These are phyloP conservation scores for Sebastes oblongus DNA, from an alignment of 2,797 vertebrate species.

Conservation along the genomic window DNA sequence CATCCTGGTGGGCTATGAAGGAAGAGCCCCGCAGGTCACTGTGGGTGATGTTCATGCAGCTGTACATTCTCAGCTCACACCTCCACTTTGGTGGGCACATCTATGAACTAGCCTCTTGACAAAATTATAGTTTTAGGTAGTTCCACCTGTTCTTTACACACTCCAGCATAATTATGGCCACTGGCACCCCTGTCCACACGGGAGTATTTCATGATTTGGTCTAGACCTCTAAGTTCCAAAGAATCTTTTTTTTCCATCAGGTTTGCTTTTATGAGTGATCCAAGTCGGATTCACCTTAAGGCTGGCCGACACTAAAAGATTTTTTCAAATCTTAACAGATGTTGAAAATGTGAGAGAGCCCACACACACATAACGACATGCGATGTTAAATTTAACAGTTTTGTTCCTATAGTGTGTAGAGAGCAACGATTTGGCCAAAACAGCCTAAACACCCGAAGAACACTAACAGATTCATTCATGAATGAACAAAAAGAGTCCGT, in stretches of 20 bases:
- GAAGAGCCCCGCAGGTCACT: slow-evolving; percentile 30
- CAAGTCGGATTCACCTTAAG: neutral
- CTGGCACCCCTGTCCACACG: neutral
- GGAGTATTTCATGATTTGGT: neutral
- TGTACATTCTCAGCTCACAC: neutral
- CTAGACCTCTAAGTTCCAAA: neutral
- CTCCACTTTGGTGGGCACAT: neutral
- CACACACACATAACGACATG: no score
- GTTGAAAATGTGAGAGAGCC: no score
- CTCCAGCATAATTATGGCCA: neutral
- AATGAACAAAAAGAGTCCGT: no score
- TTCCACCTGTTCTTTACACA: neutral
- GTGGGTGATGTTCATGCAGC: slow-evolving; percentile 14
- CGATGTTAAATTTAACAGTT: no score
- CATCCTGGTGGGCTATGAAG: slow-evolving; percentile 28
- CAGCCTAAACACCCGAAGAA: no score
- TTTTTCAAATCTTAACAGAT: no score
- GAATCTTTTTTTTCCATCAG: neutral
- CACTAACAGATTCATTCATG: no score
- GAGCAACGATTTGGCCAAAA: no score
- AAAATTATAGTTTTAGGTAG: neutral
- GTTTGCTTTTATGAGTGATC: neutral
- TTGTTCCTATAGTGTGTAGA: no score
- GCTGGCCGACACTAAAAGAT: no score
- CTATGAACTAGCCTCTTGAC: neutral